These are phyloP conservation scores for Myotis lucifugus DNA, from an alignment of 2,113 vertebrate genomes.

Conservation along the genomic window DNA sequence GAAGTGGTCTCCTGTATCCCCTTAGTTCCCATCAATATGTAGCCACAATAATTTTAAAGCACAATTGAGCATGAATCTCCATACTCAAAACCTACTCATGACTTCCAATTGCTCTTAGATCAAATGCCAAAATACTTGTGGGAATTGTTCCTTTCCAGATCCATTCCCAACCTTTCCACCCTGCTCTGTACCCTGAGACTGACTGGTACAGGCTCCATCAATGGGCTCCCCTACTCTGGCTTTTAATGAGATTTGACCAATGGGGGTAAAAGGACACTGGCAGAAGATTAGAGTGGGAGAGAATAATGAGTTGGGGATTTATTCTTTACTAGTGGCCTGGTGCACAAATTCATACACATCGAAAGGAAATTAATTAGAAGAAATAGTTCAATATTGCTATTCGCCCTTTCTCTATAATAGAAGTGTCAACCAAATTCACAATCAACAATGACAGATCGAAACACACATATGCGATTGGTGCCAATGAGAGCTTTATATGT, in stretches of 20 bases:
- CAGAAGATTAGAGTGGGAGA: not conserved
- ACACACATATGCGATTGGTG: too few relatives aligned
- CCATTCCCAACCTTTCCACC: not conserved
- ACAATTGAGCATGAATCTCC: not conserved
- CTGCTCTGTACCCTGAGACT: not conserved
- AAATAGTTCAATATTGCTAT: too few relatives aligned
- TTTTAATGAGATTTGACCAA: not conserved
- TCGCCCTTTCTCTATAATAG: too few relatives aligned
- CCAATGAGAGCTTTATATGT: too few relatives aligned
- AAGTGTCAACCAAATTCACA: too few relatives aligned
- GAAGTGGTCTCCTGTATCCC: not conserved
- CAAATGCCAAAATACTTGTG: not conserved
- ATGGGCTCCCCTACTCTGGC: not conserved
- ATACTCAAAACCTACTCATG: not conserved
- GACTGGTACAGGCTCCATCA: not conserved
- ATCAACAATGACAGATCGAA: too few relatives aligned
- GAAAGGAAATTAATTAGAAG: too few relatives aligned
- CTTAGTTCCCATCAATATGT: not conserved
- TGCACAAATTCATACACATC: too few relatives aligned
- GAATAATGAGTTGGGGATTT: not conserved
- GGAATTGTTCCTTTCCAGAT: not conserved
- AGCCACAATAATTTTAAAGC: not conserved
- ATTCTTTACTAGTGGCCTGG: not conserved
- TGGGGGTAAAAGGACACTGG: not conserved
- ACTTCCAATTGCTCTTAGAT: not conserved